Conservation (phyloP, 2,888 invertebrate species). For the Euzophera pinguis region DNA sequence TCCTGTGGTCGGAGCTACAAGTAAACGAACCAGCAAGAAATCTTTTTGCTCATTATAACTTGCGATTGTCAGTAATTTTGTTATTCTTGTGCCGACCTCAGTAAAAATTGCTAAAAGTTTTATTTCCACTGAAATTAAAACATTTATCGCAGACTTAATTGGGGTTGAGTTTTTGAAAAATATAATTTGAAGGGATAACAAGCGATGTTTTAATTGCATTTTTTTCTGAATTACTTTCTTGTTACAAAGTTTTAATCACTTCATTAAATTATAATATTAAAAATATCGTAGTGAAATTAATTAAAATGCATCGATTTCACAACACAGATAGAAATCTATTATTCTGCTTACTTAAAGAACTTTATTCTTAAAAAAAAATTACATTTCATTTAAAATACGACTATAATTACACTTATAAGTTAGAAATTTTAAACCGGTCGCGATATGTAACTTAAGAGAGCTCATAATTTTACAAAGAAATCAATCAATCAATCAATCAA, state of each 20-base stretch:
- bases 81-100: background rate
- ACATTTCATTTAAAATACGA: too few species aligned
- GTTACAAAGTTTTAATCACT: background rate
- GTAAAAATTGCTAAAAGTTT: background rate
- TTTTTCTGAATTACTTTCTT: background rate
- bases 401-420: too few species aligned
- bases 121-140: background rate
- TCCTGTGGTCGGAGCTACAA: background rate
- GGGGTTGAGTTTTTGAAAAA: background rate
- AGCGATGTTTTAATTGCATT: background rate
- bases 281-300: too few species aligned
- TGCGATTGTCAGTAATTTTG: background rate
- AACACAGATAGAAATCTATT: too few species aligned
- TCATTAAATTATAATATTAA: too few species aligned
- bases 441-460: too few species aligned
- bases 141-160: constrained; percentile 6
- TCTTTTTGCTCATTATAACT: background rate
- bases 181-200: background rate
- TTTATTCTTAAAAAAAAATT: too few species aligned
- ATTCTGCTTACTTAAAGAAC: too few species aligned
- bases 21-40: background rate
- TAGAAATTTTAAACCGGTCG: too few species aligned
- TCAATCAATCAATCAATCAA: too few species aligned
- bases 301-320: too few species aligned
- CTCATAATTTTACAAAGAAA: too few species aligned